Evolutionary conservation across 1,140 invertebrate genomes (phyloP).

Genomic region (Brachionus plicatilis): DNA sequence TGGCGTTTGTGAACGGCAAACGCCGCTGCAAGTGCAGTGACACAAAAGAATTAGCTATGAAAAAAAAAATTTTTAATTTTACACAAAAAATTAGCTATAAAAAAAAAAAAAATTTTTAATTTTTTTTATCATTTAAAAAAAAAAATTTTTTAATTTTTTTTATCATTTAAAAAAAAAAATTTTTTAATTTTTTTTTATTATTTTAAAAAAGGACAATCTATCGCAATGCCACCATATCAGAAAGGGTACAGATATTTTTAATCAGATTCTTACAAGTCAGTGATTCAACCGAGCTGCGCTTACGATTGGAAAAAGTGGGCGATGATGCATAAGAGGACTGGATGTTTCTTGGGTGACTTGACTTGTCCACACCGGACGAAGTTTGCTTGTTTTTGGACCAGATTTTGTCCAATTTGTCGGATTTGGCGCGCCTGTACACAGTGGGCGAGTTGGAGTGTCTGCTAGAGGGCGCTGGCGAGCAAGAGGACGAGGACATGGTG

Average conservation of each 20-base stretch:
- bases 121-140: no score
- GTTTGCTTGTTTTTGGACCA: neutral
- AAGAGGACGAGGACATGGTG: slow-evolving; percentile 30
- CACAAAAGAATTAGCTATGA: slow-evolving; percentile 30
- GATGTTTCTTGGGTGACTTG: neutral
- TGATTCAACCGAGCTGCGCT: slow-evolving; percentile 8
- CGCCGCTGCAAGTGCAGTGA: neutral
- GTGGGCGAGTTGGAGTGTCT: neutral
- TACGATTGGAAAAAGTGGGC: slow-evolving; percentile 9
- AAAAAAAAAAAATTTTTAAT: no score
- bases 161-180: neutral
- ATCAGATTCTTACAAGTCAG: slow-evolving; percentile 24
- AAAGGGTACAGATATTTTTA: no score
- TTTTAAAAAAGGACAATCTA: neutral
- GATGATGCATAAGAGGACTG: neutral
- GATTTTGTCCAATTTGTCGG: slow-evolving; percentile 2
- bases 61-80: no score
- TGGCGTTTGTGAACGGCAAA: neutral
- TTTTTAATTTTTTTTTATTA: neutral
- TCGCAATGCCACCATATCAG: neutral
- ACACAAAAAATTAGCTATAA: slow-evolving; percentile 29
- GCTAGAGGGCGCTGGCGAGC: neutral
- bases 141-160: no score
- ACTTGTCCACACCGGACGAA: neutral
- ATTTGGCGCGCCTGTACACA: neutral